Evolutionary conservation across 2,113 vertebrate species (phyloP).

Genomic region (Climacteris rufus): DNA sequence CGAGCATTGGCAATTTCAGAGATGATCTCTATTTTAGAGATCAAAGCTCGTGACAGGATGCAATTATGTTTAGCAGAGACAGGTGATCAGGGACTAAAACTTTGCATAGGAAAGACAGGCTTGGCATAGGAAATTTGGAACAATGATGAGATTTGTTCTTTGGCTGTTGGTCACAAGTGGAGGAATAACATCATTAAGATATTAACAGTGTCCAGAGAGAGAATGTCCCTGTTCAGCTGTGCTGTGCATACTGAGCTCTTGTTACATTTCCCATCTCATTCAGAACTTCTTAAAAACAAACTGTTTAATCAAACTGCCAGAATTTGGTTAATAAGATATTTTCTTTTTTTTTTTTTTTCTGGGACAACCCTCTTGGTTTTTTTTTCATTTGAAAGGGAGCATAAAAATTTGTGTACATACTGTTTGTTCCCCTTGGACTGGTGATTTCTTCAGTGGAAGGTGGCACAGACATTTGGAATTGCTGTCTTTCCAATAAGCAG

Average conservation of each 20-base stretch:
- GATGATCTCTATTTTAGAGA: constrained; percentile 2
- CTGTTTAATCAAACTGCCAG: background rate
- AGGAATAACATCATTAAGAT: background rate
- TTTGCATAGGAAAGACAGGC: background rate
- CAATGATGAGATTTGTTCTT: background rate
- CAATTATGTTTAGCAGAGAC: background rate
- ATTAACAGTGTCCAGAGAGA: background rate
- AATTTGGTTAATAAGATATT: background rate
- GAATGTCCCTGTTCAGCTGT: background rate
- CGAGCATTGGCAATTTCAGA: background rate
- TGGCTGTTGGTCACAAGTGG: background rate
- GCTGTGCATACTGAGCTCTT: background rate
- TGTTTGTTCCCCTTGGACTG: background rate
- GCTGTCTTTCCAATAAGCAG: background rate
- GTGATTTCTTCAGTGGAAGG: background rate
- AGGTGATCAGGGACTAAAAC: background rate
- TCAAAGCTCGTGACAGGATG: background rate
- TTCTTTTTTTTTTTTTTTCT: background rate
- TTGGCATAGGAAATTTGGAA: background rate
- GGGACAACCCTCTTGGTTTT: background rate
- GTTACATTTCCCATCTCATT: background rate
- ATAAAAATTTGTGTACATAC: background rate
- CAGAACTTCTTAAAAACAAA: background rate
- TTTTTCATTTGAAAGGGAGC: background rate
- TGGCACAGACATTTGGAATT: background rate